Conservation (phyloP, 2,113 vertebrate genomes). For the Deroptyus accipitrinus region DNA sequence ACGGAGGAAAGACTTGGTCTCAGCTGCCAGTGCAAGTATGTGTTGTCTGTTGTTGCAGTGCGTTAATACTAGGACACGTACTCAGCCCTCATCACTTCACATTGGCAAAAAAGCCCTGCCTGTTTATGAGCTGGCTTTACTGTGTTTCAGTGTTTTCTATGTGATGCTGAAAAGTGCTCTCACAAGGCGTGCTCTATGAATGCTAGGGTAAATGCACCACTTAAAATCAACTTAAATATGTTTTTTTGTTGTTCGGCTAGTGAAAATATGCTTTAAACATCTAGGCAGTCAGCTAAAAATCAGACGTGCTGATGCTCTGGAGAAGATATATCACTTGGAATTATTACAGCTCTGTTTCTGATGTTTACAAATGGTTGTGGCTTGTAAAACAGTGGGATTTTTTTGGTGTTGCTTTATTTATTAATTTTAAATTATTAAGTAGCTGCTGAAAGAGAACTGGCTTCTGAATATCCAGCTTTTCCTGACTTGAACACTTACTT, state of each 20-base stretch:
- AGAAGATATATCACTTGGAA: background rate
- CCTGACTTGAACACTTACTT: accelerated
- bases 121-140: background rate
- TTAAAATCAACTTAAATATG: background rate
- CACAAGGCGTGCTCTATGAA: background rate
- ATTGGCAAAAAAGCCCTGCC: background rate
- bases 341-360: background rate
- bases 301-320: background rate
- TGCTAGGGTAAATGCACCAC: background rate
- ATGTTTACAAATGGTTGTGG: background rate
- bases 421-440: background rate
- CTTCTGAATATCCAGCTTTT: background rate
- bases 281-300: background rate
- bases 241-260: background rate
- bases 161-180: background rate
- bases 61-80: accelerated
- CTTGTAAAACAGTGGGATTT: background rate
- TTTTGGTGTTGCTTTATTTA: background rate
- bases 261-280: background rate
- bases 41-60: background rate
- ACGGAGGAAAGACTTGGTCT: background rate
- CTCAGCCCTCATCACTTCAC: background rate
- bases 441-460: background rate
- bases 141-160: background rate
- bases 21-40: background rate